Percentiles rank a stretch among this genome's conserved stretches.
Conservation (phyloP, 1,140 invertebrate species). For the Physella acuta region DNA sequence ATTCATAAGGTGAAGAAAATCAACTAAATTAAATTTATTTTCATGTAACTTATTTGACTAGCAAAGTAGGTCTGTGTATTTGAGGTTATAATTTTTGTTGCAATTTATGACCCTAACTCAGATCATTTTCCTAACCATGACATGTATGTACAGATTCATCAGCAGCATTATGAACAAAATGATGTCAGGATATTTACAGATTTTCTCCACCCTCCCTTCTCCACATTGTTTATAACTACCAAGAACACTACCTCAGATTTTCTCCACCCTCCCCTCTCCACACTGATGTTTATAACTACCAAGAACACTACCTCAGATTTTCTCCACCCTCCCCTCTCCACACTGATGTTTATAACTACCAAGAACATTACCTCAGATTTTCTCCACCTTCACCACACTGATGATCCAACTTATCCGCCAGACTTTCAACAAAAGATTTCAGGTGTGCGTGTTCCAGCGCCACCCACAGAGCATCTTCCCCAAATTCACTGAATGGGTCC, state of each 20-base stretch:
- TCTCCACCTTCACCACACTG: constrained; percentile 58
- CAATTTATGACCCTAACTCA: not conserved
- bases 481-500: constrained; percentile 77
- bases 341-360: constrained; percentile 54
- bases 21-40: not conserved
- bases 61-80: too few species aligned
- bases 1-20: not conserved
- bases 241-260: constrained; percentile 55
- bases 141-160: not conserved
- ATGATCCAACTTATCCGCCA: constrained; percentile 44
- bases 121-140: too few species aligned
- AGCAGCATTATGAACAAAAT: not conserved
- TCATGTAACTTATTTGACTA: not conserved
- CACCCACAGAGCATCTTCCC: constrained; percentile 70
- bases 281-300: constrained; percentile 54
- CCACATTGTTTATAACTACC: constrained; percentile 51
- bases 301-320: constrained; percentile 55
- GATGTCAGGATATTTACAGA: constrained; percentile 26
- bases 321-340: constrained; percentile 57
- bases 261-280: constrained; percentile 57
- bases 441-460: constrained; percentile 71
- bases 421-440: constrained; percentile 47
- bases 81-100: not conserved
- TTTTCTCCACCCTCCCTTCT: constrained; percentile 59
- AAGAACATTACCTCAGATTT: constrained; percentile 55